Conservation (phyloP, 2,797 vertebrate species). For the Gymnoscopelus microlampas region DNA sequence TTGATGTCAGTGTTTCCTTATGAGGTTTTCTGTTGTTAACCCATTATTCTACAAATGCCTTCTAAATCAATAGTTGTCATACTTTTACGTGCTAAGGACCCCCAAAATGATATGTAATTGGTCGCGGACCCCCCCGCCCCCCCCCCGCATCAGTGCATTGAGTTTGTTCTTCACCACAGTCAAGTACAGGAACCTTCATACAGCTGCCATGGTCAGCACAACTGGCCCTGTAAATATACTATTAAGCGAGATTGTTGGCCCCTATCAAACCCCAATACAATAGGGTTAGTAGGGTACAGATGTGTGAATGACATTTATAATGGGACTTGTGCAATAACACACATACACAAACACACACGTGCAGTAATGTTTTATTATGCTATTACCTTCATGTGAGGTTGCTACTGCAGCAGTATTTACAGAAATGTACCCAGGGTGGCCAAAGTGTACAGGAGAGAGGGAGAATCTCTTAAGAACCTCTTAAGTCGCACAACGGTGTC, state of each 20-base stretch:
- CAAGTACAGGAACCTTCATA: not conserved
- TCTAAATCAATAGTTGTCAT: too few species aligned
- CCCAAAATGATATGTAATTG: too few species aligned
- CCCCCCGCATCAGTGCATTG: not conserved
- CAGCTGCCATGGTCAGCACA: not conserved
- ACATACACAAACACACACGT: not conserved
- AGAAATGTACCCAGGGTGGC: not conserved
- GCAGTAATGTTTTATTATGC: not conserved
- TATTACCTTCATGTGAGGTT: not conserved
- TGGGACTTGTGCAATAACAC: constrained; percentile 23
- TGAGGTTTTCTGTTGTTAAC: too few species aligned
- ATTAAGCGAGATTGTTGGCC: constrained; percentile 41
- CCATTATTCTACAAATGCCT: too few species aligned
- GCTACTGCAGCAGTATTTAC: not conserved
- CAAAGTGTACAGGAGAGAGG: not conserved
- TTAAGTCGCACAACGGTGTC: not conserved
- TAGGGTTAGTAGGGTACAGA: constrained; percentile 48
- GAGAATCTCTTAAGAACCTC: not conserved
- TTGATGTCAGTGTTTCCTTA: too few species aligned
- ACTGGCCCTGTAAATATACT: constrained; percentile 20
- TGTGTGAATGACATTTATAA: constrained; percentile 40
- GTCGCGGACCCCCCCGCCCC: too few species aligned
- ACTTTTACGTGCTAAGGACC: too few species aligned
- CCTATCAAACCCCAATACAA: constrained; percentile 39
- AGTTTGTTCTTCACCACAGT: constrained; percentile 11